A percentile compares a stretch with the other conserved stretches of the same genome.
Conservation (phyloP, 2,113 vertebrate genomes). For the Chrysemys picta region DNA sequence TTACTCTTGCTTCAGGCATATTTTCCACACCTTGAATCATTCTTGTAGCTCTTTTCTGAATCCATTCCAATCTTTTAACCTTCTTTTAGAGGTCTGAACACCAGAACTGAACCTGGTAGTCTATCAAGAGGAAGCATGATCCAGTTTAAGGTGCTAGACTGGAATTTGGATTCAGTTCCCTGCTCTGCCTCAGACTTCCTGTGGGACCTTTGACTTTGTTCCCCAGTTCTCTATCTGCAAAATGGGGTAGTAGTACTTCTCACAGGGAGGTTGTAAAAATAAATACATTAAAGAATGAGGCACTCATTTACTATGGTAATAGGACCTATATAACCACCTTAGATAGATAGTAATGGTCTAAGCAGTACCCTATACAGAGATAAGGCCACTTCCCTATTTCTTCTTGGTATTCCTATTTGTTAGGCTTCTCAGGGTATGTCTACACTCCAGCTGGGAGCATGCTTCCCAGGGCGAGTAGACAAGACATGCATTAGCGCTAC, state of each 20-base stretch:
- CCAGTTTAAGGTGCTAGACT: not conserved
- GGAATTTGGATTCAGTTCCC: no score
- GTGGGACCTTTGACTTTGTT: no score
- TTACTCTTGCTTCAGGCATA: not conserved
- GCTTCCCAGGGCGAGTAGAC: no score
- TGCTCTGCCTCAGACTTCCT: no score
- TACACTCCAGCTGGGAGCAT: no score
- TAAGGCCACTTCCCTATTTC: not conserved
- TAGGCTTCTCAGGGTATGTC: no score
- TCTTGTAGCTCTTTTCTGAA: not conserved
- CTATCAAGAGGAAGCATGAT: not conserved
- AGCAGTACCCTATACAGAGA: not conserved
- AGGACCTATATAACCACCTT: not conserved
- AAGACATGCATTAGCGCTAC: no score
- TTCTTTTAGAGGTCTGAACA: not conserved
- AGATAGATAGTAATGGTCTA: not conserved
- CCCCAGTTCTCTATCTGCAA: no score
- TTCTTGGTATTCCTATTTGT: not conserved
- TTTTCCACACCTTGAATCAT: not conserved
- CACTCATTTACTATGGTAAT: not conserved
- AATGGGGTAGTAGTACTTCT: not conserved
- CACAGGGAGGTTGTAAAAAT: not conserved
- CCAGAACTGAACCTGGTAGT: not conserved
- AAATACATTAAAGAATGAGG: not conserved
- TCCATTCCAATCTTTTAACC: not conserved